Base-by-base conservation (phyloP, 2,888 invertebrate genomes). In the Hermaeophaga mercurialis region DNA sequence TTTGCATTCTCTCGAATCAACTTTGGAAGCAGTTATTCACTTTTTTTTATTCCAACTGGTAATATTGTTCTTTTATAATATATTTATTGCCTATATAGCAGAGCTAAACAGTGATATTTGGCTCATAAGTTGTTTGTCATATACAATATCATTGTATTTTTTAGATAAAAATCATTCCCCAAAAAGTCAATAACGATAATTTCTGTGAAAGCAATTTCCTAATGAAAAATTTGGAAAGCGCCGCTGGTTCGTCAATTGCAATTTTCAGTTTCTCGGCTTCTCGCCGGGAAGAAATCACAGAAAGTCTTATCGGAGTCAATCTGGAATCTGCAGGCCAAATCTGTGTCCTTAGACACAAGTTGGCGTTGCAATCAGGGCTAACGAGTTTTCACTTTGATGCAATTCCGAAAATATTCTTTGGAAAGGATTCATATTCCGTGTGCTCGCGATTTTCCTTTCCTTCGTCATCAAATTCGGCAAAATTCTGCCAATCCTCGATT, bases 311-410 rank as follows among this genome's bases (percentile, higher is more conserved):
- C 12, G 39, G 18, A 28, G 7, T 41, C 18, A 49, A 38, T 39
- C 39, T 18, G 22, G 36, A 38, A 54, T 36, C 36, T 36, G 15
- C 17, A 36, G 36, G 36, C 7, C 36, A 17, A 36, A 24, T 43
- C 47, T 19, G 11, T 22, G 28, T 38, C 52, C 34, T 57, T 24
- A 41, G 26, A 52, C 11, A 50, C 19, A 47, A 47, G 53, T 53
- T 44, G 44, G 15, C 41, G 38, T 48, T 53, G 59, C 64, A 65
- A 65, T 65, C 64, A 65, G 33, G 53, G 54, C 61, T 63, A 65
- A 65, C 64, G 64, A 65, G 62, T 65, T 63, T 65, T 65, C 58
- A 58, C 59, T 65, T 60, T 63, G 55, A 59, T 58, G 49, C 47
- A 50, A 54, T 54, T 50, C 19, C 41, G 50, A 45, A 54, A 49